A percentile compares a stretch with the other conserved stretches of the same genome.
phyloP scores from a whole-genome alignment of 1,140 invertebrate genomes.

The Diabrotica undecimpunctata region DNA sequence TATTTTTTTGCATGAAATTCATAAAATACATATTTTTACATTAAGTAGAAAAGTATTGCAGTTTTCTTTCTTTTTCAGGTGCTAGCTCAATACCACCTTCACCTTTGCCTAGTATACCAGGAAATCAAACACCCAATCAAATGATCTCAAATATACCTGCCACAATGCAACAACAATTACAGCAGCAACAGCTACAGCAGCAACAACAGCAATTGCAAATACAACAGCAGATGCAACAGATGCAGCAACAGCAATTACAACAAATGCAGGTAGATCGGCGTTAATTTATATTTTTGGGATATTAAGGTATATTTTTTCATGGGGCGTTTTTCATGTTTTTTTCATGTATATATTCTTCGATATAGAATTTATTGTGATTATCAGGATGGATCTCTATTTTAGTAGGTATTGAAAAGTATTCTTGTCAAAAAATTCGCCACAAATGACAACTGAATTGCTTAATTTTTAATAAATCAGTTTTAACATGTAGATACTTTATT shows the following conservation, averaged over 20 bases:
- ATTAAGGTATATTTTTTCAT: conserved; percentile 12
- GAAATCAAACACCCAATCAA: conserved; percentile 36
- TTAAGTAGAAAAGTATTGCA: no score
- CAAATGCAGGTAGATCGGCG: conserved; percentile 49
- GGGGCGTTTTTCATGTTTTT: background rate
- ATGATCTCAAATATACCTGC: conserved; percentile 35
- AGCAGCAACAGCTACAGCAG: conserved; percentile 53
- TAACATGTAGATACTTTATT: no score
- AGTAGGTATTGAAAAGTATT: conserved; percentile 3
- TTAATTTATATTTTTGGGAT: conserved; percentile 24
- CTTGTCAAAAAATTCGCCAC: conserved; percentile 10
- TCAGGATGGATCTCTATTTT: conserved; percentile 17
- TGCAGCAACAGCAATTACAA: conserved; percentile 49
- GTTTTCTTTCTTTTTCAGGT: background rate
- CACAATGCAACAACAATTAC: conserved; percentile 50
- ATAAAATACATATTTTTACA: no score
- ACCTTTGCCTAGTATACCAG: conserved; percentile 33
- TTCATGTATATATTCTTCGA: conserved; percentile 3
- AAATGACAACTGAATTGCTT: background rate
- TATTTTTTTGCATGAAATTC: no score
- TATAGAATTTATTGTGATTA: conserved; percentile 17
- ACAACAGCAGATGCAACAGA: conserved; percentile 50
- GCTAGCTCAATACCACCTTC: conserved; percentile 31
- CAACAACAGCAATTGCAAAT: conserved; percentile 53
- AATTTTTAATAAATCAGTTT: no score